Base-by-base conservation (phyloP, 2,113 vertebrate genomes). In the Vimba vimba region DNA sequence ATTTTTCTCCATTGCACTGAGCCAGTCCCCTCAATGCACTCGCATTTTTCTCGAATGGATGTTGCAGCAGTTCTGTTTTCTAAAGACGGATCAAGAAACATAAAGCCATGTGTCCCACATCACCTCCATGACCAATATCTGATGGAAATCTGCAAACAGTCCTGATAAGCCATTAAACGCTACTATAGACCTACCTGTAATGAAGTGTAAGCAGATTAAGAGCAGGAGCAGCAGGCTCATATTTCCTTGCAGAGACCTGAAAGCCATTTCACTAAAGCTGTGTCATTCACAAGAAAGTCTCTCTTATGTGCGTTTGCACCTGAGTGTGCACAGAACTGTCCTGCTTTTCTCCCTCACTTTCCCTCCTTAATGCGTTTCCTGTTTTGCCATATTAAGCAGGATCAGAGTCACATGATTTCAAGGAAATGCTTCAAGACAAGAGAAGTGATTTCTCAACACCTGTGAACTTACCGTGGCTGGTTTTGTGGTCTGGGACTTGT, bases 381-480 rank as follows among this genome's bases (percentile, higher is more conserved):
- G 84, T 11, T 81, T 90, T 66, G 71, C 88, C 90, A 89, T 86
- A 90, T 88, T 78, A 30, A 89, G 85, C 7, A 23, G 23, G 27
- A 4, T 71, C 11, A 1, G 11, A 57, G 79, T 94, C 89, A 91
- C 88, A 85, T 91, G 89, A 15, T 90, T 91, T 92, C 83, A 60
- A 81, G n/a, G 30, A 91, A 52, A 57, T 15, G 33, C n/a, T 62
- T 27, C 11, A 10, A 62, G 83, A 47, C 10, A 45, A 25, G 4
- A 21, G 27, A 78, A 33, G 13, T 30, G 55, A 85, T 85, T 77
- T 78, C 66, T 59, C 81, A 83, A 83, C 25, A 80, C 78, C 78
- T 60, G 78, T 80, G 19, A 8, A 59, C 13, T 62, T 4, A 52
- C 19, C 25, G 69, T 45, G 0, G 36, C 10, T 80, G 13, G 43